These are phyloP conservation scores for Margaritifera margaritifera DNA, from an alignment of 2,888 invertebrate species.

Conservation along the genomic window DNA sequence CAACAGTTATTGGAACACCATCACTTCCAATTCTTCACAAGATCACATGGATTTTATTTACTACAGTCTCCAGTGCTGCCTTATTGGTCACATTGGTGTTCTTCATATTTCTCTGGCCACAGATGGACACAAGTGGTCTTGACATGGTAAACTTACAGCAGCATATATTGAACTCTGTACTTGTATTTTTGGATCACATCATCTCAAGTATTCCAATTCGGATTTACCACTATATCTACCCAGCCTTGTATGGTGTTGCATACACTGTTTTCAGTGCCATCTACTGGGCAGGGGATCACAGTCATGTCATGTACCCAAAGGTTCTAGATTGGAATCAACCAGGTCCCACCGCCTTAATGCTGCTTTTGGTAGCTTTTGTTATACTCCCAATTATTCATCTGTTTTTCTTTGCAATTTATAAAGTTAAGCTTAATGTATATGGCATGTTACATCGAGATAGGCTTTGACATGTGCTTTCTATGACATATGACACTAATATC, in stretches of 20 bases:
- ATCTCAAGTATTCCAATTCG: conserved; percentile 58
- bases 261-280: conserved; percentile 62
- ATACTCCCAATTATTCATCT: conserved; percentile 53
- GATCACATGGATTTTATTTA: conserved; percentile 57
- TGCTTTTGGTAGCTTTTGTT: conserved; percentile 46
- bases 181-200: conserved; percentile 58
- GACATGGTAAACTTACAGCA: conserved; percentile 51
- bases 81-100: conserved; percentile 63
- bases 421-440: conserved; percentile 38
- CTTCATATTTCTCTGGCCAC: conserved; percentile 57
- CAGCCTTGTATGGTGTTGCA: conserved; percentile 50
- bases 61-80: conserved; percentile 43
- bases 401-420: conserved; percentile 50
- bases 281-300: conserved; percentile 61
- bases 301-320: conserved; percentile 59
- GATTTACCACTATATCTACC: conserved; percentile 58
- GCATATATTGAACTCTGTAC: conserved; percentile 61
- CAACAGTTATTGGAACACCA: neutral
- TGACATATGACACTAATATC: neutral
- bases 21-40: conserved; percentile 41
- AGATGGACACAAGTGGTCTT: conserved; percentile 7
- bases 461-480: conserved; percentile 8
- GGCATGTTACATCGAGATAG: conserved; percentile 22
- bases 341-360: conserved; percentile 43
- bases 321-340: conserved; percentile 66